Percentiles rank a stretch among this genome's conserved stretches.
Evolutionary conservation across 2,888 invertebrate genomes (phyloP).

Genomic region (Heliconius erato): DNA sequence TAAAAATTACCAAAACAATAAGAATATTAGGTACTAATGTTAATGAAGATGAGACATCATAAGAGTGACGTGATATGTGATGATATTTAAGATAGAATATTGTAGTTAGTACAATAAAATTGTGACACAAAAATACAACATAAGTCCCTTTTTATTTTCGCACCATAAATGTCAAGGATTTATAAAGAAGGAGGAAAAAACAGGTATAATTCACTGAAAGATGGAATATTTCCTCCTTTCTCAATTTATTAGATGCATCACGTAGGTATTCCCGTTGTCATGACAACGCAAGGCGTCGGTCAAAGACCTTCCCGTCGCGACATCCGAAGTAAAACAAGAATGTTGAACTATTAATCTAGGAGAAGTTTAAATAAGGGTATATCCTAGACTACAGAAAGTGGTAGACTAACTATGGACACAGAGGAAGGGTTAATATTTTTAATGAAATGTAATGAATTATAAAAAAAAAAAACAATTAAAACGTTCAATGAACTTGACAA

Average conservation of each 20-base stretch:
- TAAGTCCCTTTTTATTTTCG: not conserved
- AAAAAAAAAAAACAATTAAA: not conserved
- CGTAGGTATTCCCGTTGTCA: slow-evolving; percentile 73
- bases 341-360: slow-evolving; percentile 71
- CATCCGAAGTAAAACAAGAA: slow-evolving; percentile 76
- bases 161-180: not conserved
- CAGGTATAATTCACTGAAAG: not conserved
- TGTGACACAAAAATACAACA: not conserved
- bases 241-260: slow-evolving; percentile 51
- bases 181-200: not conserved
- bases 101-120: not conserved
- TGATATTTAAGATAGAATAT: not conserved
- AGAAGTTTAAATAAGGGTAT: slow-evolving; percentile 67
- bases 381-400: slow-evolving; percentile 56
- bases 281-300: slow-evolving; percentile 78
- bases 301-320: slow-evolving; percentile 80
- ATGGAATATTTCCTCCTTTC: slow-evolving; percentile 34
- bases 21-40: not conserved
- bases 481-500: not conserved
- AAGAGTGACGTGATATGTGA: not conserved
- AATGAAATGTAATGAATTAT: not conserved
- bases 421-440: not conserved
- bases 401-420: slow-evolving; percentile 36
- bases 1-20: not conserved
- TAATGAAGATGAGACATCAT: not conserved